Evolutionary conservation across 2,797 vertebrate genomes (phyloP).

Genomic region (Vireo griseus): DNA sequence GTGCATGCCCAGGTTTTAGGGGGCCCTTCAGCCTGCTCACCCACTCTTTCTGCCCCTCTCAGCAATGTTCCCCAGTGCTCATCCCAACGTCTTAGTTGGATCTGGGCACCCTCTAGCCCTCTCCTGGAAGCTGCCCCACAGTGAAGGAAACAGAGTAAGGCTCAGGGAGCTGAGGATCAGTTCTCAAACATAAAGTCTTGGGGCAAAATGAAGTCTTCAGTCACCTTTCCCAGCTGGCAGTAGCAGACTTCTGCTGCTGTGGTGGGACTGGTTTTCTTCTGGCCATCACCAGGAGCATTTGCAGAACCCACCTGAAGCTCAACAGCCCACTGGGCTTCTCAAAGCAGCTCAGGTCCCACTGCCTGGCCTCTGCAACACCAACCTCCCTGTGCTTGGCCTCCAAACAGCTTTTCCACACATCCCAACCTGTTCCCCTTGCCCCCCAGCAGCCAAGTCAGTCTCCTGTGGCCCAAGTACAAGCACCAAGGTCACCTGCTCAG

Average conservation of each 20-base stretch:
- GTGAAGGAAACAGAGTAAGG: background rate
- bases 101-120: background rate
- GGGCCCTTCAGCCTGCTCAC: background rate
- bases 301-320: background rate
- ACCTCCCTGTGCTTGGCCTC: background rate
- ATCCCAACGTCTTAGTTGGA: background rate
- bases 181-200: background rate
- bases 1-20: background rate
- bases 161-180: background rate
- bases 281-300: background rate
- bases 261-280: background rate
- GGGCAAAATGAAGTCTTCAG: background rate
- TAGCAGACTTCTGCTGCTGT: background rate
- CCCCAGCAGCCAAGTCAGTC: background rate
- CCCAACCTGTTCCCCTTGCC: background rate
- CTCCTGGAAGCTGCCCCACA: background rate
- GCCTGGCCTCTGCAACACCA: background rate
- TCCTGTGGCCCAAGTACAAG: background rate
- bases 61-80: background rate
- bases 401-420: background rate
- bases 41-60: background rate
- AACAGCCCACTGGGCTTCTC: rapidly evolving
- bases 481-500: rapidly evolving
- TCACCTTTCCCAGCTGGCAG: background rate
- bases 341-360: background rate